Conservation (phyloP, 23 tunicate genomes). For the Botrylloides violaceus region DNA sequence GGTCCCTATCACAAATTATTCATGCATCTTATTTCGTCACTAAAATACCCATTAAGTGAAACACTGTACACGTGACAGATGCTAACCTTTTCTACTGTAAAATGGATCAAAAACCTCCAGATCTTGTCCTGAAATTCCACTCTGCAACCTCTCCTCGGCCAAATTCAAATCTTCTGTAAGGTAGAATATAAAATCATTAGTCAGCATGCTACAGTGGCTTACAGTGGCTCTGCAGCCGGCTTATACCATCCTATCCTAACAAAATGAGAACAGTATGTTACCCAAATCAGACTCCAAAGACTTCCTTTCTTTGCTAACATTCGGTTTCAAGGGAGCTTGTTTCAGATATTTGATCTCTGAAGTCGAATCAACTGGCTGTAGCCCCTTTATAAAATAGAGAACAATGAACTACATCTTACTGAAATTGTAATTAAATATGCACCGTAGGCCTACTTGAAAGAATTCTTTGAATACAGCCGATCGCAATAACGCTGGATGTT, state of each 20-base stretch:
- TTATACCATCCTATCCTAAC: too few species aligned
- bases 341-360: constrained; percentile 27
- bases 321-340: constrained; percentile 29
- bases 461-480: constrained; percentile 31
- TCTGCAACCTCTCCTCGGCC: too few species aligned
- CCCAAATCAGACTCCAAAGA: neutral
- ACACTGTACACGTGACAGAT: too few species aligned
- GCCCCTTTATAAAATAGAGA: too few species aligned
- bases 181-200: too few species aligned
- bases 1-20: too few species aligned
- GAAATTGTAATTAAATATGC: neutral
- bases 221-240: too few species aligned
- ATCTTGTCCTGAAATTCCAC: constrained; percentile 6
- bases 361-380: constrained; percentile 15
- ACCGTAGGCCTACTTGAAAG: constrained; percentile 22
- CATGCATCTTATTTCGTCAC: too few species aligned
- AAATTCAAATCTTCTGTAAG: too few species aligned
- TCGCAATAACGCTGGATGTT: constrained; percentile 28
- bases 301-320: neutral
- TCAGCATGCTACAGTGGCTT: too few species aligned
- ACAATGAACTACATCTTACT: too few species aligned
- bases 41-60: too few species aligned
- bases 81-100: constrained; percentile 29
- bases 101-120: constrained; percentile 33
- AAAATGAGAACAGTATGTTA: neutral